Percentiles rank a stretch among this genome's conserved stretches.
These are phyloP conservation scores for Himantopus leucocephalus DNA, from an alignment of 2,113 vertebrate genomes.

Conservation along the genomic window DNA sequence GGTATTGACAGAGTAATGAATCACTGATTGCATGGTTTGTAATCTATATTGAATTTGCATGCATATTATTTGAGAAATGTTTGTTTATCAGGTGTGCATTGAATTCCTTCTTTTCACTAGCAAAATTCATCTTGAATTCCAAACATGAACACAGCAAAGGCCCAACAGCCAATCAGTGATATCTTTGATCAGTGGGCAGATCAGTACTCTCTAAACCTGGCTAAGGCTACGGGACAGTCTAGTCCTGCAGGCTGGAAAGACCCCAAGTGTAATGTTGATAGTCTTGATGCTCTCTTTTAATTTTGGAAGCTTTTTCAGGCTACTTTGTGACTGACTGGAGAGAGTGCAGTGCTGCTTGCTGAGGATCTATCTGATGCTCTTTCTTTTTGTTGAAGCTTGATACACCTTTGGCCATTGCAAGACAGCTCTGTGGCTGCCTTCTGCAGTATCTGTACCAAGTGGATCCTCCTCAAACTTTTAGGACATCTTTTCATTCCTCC, in stretches of 20 bases:
- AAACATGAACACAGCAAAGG: background rate
- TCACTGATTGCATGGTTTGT: background rate
- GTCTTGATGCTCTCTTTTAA: background rate
- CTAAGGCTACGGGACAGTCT: background rate
- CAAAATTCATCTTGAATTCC: background rate
- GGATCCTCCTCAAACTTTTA: constrained; percentile 10
- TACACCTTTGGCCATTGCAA: constrained; percentile 22
- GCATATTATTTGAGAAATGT: background rate
- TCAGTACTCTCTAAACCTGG: background rate
- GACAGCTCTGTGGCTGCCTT: constrained; percentile 56
- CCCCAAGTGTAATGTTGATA: background rate
- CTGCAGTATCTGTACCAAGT: constrained; percentile 13
- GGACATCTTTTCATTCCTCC: constrained; percentile 30
- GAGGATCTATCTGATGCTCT: constrained; percentile 6
- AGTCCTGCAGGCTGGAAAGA: background rate
- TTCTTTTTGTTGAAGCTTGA: constrained; percentile 30
- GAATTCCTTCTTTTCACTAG: background rate
- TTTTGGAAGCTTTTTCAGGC: constrained; percentile 9
- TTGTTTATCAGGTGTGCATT: background rate
- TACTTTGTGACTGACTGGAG: background rate
- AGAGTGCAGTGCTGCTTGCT: background rate
- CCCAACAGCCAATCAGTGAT: background rate
- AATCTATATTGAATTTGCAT: background rate
- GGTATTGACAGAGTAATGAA: background rate
- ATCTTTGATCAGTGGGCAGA: background rate